Evolutionary conservation across 2,888 invertebrate species (phyloP).

Genomic region (Lapara coniferarum): DNA sequence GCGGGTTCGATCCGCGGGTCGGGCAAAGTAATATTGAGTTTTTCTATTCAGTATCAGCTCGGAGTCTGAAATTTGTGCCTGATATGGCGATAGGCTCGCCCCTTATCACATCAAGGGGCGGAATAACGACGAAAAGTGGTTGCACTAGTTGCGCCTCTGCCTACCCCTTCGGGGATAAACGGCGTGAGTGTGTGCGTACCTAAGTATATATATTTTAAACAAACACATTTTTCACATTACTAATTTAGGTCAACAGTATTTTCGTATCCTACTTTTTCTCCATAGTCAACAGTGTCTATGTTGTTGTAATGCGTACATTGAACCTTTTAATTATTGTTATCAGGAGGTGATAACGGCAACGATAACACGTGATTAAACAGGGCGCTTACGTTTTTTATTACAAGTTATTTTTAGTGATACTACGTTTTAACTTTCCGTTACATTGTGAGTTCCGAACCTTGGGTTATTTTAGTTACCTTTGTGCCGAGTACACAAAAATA

Average conservation of each 20-base stretch:
- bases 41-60: too few species aligned
- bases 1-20: too few species aligned
- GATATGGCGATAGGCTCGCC: too few species aligned
- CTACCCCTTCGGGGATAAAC: too few species aligned
- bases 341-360: neutral
- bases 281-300: neutral
- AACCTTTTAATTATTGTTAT: constrained; percentile 21
- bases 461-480: neutral
- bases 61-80: too few species aligned
- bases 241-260: neutral
- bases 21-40: too few species aligned
- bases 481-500: too few species aligned
- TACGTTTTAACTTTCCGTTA: neutral
- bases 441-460: neutral
- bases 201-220: too few species aligned
- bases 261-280: neutral
- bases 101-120: too few species aligned
- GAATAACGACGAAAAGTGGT: too few species aligned
- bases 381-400: constrained; percentile 7
- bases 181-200: too few species aligned
- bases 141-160: too few species aligned
- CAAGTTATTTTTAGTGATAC: neutral
- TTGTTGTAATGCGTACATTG: constrained; percentile 13
- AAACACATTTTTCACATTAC: neutral
- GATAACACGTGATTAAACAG: constrained; percentile 13